Evolutionary conservation across 2,797 vertebrate genomes (phyloP), one percentile per base, ranked within the genome.

Genomic region (Linurgus olivaceus): DNA sequence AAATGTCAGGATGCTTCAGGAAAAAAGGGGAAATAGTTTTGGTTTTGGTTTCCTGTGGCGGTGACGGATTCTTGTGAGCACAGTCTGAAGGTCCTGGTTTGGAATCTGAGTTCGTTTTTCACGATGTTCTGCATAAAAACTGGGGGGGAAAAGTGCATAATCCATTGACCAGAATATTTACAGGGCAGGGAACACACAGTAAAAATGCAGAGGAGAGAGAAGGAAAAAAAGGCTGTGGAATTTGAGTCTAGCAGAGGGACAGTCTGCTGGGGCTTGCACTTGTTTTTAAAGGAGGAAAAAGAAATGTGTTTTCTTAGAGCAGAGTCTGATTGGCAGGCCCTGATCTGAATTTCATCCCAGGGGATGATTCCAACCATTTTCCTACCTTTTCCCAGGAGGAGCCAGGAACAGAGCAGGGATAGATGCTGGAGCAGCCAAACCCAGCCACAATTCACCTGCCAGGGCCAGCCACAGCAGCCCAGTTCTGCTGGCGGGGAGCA

Each of bases 31-130:
- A 86, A 96, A 96, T 91, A 90, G 21, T 90, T 94, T 91, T 91
- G 78, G 68, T 76, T 95, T 94, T 91, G 67, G 47, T 93, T 94
- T 96, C 78, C 90, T 94, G 72, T 91, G 33, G 65, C 54, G n/a
- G 65, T n/a, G n/a, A 37, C 38, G 50, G 55, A 70, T 93, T 91
- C 40, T 62, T 90, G 37, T 40, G 6, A 92, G 31, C 61, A 37
- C 31, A 78, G 73, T 68, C 62, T 86, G 62, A 76, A 89, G 33
- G 54, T 84, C 76, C 62, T 1, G 2, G 44, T 86, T 88, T 91
- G 62, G 87, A 83, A 83, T 74, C 62, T 0, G 1, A 80, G 58
- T 38, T 66, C 0, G 0, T 80, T 88, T 93, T 84, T 77, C 50
- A 23, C 28, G 1, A 37, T 68, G 55, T 86, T 92, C 68, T 93